These are phyloP conservation scores for Drosophila ezoana DNA, from an alignment of 2,888 invertebrate genomes.

Conservation along the genomic window DNA sequence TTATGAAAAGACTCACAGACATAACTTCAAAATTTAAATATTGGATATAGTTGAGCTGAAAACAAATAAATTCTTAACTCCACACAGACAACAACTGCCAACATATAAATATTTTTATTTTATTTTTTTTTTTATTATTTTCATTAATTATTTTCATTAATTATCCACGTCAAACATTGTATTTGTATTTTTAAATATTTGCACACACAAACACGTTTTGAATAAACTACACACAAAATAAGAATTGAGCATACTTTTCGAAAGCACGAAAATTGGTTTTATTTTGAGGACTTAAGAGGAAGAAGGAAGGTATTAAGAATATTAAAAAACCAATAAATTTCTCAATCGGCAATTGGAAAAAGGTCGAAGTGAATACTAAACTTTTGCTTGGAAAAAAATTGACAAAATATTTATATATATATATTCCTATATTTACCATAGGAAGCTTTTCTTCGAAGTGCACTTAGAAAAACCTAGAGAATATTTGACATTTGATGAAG, in stretches of 20 bases:
- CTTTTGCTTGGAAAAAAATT: too few relatives aligned
- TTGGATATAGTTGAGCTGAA: conserved; percentile 13
- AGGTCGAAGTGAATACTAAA: neutral
- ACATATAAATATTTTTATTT: conserved; percentile 35
- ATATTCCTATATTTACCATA: too few relatives aligned
- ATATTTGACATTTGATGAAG: too few relatives aligned
- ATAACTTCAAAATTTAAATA: conserved; percentile 43
- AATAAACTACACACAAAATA: conserved; percentile 71
- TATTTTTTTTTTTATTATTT: conserved; percentile 19
- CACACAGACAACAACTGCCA: conserved; percentile 69
- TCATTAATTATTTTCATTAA: conserved; percentile 18
- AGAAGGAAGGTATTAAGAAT: neutral
- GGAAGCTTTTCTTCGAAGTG: too few relatives aligned
- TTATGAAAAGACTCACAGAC: conserved; percentile 65
- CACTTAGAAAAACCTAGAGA: too few relatives aligned
- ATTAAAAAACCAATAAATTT: neutral
- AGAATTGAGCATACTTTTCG: conserved; percentile 68
- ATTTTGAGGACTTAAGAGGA: conserved; percentile 14
- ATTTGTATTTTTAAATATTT: conserved; percentile 66
- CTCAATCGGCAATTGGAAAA: neutral
- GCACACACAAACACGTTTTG: conserved; percentile 60
- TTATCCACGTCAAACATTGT: conserved; percentile 51
- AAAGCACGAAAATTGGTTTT: conserved; percentile 69
- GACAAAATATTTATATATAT: too few relatives aligned
- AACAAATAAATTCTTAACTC: conserved; percentile 15